Evolutionary conservation across 2,113 vertebrate genomes (phyloP).

Genomic region (Lagopus muta): DNA sequence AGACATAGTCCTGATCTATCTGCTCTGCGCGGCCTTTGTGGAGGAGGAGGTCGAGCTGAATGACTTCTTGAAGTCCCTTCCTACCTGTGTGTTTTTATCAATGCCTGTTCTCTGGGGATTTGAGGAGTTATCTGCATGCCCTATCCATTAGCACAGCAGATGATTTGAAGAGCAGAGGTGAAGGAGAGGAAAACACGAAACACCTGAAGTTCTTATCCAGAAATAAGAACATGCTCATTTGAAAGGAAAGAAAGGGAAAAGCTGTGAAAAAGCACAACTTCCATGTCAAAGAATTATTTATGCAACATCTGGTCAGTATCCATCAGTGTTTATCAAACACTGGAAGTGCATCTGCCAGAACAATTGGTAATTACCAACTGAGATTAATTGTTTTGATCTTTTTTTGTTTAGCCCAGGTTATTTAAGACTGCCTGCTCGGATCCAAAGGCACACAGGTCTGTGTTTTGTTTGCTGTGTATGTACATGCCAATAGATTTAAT

Average conservation of each 20-base stretch:
- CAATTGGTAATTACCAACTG: accelerated
- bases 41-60: neutral
- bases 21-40: neutral
- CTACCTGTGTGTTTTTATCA: neutral
- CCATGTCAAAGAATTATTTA: neutral
- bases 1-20: neutral
- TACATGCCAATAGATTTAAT: neutral
- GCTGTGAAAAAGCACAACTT: neutral
- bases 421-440: neutral
- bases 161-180: neutral
- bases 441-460: neutral
- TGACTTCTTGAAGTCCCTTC: neutral
- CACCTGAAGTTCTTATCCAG: neutral
- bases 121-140: neutral
- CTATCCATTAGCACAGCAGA: neutral
- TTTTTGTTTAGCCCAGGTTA: neutral
- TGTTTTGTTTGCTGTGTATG: neutral
- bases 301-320: neutral
- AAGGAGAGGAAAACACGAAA: neutral
- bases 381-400: neutral
- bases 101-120: neutral
- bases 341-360: neutral
- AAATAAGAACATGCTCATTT: neutral
- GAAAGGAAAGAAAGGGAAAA: neutral
- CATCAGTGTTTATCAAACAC: neutral